Conservation (phyloP, 2,797 vertebrate genomes). For the Danionella dracula region DNA sequence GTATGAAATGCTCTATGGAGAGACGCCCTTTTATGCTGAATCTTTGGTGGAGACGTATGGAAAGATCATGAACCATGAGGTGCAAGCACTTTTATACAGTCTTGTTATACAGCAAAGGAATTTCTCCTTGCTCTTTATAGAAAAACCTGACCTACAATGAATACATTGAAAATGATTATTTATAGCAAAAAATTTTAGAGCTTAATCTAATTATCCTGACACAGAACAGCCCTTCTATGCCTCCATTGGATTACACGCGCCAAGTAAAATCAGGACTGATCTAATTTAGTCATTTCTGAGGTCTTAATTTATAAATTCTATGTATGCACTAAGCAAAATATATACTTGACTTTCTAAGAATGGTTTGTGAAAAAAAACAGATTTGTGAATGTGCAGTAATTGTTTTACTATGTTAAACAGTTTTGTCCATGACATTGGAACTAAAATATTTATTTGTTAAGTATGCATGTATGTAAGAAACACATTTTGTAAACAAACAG, state of each 20-base stretch:
- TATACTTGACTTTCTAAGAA: no score
- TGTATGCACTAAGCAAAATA: no score
- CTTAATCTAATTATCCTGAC: neutral
- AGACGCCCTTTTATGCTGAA: slow-evolving; percentile 95
- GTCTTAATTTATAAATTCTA: no score
- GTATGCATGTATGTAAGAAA: no score
- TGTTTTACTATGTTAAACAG: no score
- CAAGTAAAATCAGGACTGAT: neutral
- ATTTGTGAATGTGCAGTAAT: no score
- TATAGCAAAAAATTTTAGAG: neutral
- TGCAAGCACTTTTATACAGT: slow-evolving; percentile 54
- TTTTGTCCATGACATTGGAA: no score
- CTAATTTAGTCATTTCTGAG: no score
- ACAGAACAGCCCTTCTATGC: neutral
- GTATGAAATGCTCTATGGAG: slow-evolving; percentile 97
- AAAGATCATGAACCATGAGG: slow-evolving; percentile 99
- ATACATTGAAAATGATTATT: neutral
- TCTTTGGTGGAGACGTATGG: slow-evolving; percentile 95
- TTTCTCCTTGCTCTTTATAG: neutral
- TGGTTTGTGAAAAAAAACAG: no score
- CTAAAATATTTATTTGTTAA: no score
- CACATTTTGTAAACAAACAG: no score
- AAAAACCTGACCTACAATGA: neutral
- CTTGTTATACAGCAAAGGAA: no score
- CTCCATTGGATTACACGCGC: neutral